Percentiles rank a stretch among this genome's conserved stretches.
Conservation (phyloP, 2,888 invertebrate genomes). For the Volucella bombylans region DNA sequence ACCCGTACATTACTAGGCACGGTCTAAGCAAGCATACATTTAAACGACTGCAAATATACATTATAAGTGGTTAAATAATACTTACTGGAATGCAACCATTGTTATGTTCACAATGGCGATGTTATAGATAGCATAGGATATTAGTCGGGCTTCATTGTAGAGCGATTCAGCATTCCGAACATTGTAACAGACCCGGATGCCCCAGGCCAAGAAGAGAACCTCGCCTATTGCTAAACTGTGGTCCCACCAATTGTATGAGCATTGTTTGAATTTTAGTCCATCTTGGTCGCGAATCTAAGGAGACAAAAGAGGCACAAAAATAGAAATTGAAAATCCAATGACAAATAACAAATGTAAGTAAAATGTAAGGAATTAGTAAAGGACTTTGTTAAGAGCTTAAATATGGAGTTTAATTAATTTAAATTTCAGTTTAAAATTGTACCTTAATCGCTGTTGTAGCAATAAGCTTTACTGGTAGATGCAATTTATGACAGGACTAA, state of each 20-base stretch:
- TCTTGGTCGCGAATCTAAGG: slow-evolving; percentile 87
- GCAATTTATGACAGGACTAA: no score
- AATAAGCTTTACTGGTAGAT: no score
- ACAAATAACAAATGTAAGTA: no score
- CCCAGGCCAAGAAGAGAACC: slow-evolving; percentile 91
- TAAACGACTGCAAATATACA: slow-evolving; percentile 13
- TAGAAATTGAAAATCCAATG: slow-evolving; percentile 9
- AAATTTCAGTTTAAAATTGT: no score
- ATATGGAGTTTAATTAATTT: no score
- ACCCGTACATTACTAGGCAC: no score
- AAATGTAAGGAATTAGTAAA: no score
- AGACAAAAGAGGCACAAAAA: slow-evolving; percentile 28
- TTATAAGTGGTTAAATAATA: slow-evolving; percentile 76
- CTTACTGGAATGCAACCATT: slow-evolving; percentile 97
- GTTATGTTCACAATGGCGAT: slow-evolving; percentile 95
- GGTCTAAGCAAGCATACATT: not conserved
- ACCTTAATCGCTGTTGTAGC: no score
- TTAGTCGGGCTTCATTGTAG: slow-evolving; percentile 95
- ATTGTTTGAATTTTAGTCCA: slow-evolving; percentile 93
- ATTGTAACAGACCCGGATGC: slow-evolving; percentile 92
- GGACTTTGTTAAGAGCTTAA: no score
- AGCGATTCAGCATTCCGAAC: slow-evolving; percentile 95
- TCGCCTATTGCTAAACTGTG: slow-evolving; percentile 94
- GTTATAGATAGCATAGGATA: slow-evolving; percentile 97
- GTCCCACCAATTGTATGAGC: slow-evolving; percentile 97